Base-by-base conservation (phyloP, 2,113 vertebrate genomes). In the Lagenorhynchus albirostris region DNA sequence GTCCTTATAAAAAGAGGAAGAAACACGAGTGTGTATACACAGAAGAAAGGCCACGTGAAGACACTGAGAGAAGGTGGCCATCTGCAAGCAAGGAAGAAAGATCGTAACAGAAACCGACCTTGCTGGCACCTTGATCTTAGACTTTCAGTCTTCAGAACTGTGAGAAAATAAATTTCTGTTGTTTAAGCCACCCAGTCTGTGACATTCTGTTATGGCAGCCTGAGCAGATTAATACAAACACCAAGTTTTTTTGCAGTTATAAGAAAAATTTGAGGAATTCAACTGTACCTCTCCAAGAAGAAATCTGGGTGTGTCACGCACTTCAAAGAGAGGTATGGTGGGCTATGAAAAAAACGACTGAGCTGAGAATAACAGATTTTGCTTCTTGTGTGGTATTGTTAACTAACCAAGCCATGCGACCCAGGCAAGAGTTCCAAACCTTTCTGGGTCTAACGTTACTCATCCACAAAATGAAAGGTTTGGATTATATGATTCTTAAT, bases 371-470 rank as follows among this genome's bases (percentile, higher is more conserved):
- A 87, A 93, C n/a, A 95, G 68, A 81, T 55, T 91, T 62, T 26
- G 11, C 67, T 93, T 94, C 15, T 29, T 81, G 20, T 73, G 2
- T 84, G 67, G n/a, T 55, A 71, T 26, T 60, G 25, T 80, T 88
- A 89, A 79, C 21, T 81, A 76, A 95, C 20, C n/a, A 84, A 93
- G 55, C 29, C 58, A 47, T 65, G 33, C 60, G 55, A 95, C 2
- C 3, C 6, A 67, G 73, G 21, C 33, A 74, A 74, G 83, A 93
- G n/a, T 94, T 77, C 6, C 38, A 76, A 41, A 79, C 25, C 18
- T 95, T 94, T 87, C 38, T 44, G 60, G 73, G 47, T 73, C n/a
- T 93, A 50, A 88, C 44, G 96, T 86, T 55, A 77, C 53, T 80
- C 9, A 89, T 65, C 31, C 23, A 91, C 29, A 87, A 90, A 96